Evolutionary conservation across 2,888 invertebrate genomes (phyloP).

Genomic region (Furcula furcula): DNA sequence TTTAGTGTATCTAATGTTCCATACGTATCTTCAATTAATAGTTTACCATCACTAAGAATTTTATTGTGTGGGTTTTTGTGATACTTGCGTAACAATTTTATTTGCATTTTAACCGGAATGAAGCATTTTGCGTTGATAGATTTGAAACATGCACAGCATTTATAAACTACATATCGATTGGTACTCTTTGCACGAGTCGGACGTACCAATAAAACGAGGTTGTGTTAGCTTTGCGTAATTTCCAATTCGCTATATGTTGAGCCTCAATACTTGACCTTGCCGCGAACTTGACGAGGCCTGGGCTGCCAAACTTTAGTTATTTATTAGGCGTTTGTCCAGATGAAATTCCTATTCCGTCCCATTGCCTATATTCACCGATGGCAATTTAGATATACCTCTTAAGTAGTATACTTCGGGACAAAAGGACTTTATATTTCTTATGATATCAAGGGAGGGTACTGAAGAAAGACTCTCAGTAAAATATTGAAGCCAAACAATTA

Average conservation of each 20-base stretch:
- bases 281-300: constrained; percentile 2
- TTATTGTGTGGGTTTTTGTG: too few species aligned
- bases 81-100: background rate
- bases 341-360: too few species aligned
- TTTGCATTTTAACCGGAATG: background rate
- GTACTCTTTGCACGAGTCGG: constrained; percentile 15
- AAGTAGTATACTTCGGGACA: too few species aligned
- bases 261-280: constrained; percentile 28
- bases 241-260: constrained; percentile 16
- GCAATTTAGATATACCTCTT: too few species aligned
- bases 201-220: constrained; percentile 19
- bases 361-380: too few species aligned
- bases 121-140: constrained; percentile 14
- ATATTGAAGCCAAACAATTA: too few species aligned
- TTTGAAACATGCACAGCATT: constrained; percentile 14
- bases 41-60: background rate
- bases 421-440: too few species aligned
- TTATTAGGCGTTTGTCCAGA: too few species aligned
- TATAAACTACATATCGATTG: constrained; percentile 28
- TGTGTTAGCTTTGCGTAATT: constrained; percentile 15
- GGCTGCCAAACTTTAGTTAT: constrained; percentile 4
- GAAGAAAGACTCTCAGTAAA: too few species aligned
- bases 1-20: background rate
- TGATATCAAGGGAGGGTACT: too few species aligned
- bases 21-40: too few species aligned